phyloP scores from a whole-genome alignment of 1,140 invertebrate species.

The Hylyphantes graminicola region DNA sequence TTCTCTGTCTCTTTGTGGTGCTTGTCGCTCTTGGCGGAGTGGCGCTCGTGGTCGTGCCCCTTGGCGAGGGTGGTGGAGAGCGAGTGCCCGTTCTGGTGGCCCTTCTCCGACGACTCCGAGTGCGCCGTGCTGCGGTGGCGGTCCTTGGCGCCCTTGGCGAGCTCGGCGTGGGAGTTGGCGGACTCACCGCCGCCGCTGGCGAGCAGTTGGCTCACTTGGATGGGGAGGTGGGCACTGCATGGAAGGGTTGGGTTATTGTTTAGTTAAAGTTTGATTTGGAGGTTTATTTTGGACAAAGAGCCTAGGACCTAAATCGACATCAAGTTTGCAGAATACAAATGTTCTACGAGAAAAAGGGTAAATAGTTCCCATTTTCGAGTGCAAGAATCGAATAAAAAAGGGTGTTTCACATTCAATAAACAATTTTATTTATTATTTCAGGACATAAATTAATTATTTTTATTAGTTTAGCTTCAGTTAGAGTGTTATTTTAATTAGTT shows the following conservation, averaged over 20 bases:
- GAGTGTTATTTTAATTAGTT: too few species aligned
- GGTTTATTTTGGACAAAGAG: neutral
- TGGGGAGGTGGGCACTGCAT: slow-evolving; percentile 25
- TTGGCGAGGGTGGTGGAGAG: slow-evolving; percentile 14
- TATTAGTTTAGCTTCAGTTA: too few species aligned
- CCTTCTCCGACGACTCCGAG: slow-evolving; percentile 20
- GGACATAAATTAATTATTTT: too few species aligned
- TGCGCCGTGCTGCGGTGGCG: slow-evolving; percentile 45
- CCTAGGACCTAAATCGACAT: neutral
- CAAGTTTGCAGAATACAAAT: too few species aligned
- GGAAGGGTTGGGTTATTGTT: neutral
- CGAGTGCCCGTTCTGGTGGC: slow-evolving; percentile 16
- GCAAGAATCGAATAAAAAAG: too few species aligned
- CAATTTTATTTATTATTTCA: too few species aligned
- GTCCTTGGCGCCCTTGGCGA: neutral
- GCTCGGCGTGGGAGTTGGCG: neutral
- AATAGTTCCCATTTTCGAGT: too few species aligned
- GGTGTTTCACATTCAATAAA: too few species aligned
- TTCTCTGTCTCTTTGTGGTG: slow-evolving; percentile 54
- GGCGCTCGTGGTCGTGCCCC: slow-evolving; percentile 45
- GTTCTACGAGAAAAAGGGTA: too few species aligned
- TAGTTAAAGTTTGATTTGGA: neutral
- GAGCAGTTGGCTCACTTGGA: neutral
- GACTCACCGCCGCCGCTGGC: slow-evolving; percentile 9
- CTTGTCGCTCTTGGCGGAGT: slow-evolving; percentile 39